Conservation (phyloP, 2,888 invertebrate genomes). For the Podabrus alpinus region DNA sequence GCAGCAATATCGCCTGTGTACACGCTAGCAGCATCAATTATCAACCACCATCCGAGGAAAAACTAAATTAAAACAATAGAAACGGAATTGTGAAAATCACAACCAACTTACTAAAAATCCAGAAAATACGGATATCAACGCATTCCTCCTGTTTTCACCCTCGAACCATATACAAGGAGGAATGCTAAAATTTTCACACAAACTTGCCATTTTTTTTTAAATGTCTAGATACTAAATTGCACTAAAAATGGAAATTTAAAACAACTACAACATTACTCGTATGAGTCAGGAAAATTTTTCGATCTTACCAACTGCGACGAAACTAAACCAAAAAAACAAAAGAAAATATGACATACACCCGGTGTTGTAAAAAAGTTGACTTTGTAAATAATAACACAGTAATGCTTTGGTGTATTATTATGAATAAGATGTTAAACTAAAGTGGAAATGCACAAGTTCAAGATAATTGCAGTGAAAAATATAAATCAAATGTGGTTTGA, state of each 20-base stretch:
- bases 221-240: background rate
- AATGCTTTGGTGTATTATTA: background rate
- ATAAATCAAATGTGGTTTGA: background rate
- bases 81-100: constrained; percentile 9
- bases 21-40: constrained; percentile 90
- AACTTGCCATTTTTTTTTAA: constrained; percentile 43
- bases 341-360: background rate
- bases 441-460: background rate
- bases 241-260: background rate
- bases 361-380: background rate
- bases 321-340: background rate
- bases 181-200: constrained; percentile 73
- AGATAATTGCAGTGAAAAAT: background rate
- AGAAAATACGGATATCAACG: constrained; percentile 80
- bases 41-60: constrained; percentile 97
- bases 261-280: background rate
- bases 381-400: background rate
- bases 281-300: background rate
- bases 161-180: constrained; percentile 85
- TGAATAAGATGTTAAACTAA: background rate
- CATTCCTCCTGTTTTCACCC: constrained; percentile 83
- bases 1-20: constrained; percentile 79
- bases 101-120: constrained; percentile 77
- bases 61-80: constrained; percentile 68
- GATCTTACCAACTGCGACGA: background rate